These are phyloP conservation scores for Magallana nippona DNA, from an alignment of 2,888 invertebrate genomes.

Conservation along the genomic window DNA sequence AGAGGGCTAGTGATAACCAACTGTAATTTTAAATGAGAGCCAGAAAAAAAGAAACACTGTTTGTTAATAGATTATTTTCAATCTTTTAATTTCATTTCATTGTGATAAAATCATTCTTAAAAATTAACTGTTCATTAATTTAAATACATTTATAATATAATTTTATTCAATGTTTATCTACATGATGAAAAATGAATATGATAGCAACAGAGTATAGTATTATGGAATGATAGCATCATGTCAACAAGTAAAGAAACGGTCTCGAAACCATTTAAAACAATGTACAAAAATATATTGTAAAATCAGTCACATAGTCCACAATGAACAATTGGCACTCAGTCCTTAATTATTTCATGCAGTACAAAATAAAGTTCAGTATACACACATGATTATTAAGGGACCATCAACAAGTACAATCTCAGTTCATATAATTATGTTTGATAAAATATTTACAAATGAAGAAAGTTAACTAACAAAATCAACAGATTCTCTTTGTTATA, in stretches of 20 bases:
- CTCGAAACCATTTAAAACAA: conserved; percentile 27
- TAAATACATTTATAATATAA: neutral
- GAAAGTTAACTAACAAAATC: no score
- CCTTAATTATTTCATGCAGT: neutral
- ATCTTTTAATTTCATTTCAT: conserved; percentile 16
- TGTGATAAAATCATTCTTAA: neutral
- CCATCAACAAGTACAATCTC: neutral
- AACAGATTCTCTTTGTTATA: no score
- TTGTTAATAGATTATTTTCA: neutral
- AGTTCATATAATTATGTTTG: neutral
- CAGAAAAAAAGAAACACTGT: neutral
- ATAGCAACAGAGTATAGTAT: conserved; percentile 4
- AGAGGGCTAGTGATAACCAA: no score
- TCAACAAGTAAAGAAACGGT: conserved; percentile 8
- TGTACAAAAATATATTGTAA: conserved; percentile 35
- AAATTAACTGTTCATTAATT: neutral
- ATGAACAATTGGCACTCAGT: conserved; percentile 5
- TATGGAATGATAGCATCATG: conserved; percentile 23
- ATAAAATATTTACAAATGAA: no score
- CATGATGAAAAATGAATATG: conserved; percentile 1
- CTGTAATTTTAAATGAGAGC: neutral
- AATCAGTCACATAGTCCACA: neutral
- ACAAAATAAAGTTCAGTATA: neutral
- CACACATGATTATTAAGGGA: neutral
- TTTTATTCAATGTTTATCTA: neutral